These are phyloP conservation scores for Mythimna impura DNA, from an alignment of 2,888 invertebrate species.

Conservation along the genomic window DNA sequence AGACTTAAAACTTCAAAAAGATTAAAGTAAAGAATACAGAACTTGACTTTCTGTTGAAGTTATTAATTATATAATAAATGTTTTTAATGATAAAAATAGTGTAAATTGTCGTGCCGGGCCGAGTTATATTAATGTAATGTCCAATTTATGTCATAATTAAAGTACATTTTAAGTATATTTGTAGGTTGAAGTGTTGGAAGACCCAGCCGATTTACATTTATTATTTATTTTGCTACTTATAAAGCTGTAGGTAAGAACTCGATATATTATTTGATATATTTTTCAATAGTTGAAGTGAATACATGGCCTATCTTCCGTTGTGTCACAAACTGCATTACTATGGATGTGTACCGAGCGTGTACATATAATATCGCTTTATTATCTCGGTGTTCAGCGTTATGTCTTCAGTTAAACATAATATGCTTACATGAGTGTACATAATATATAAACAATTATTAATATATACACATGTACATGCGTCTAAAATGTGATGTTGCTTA, in stretches of 20 bases:
- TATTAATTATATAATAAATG: slow-evolving; percentile 1
- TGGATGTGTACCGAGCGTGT: slow-evolving; percentile 30
- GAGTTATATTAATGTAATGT: slow-evolving; percentile 35
- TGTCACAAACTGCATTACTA: slow-evolving; percentile 18
- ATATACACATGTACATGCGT: slow-evolving; percentile 53
- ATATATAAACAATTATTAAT: slow-evolving; percentile 40
- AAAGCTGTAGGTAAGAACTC: slow-evolving; percentile 31
- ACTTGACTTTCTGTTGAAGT: slow-evolving; percentile 23
- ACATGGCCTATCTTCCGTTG: slow-evolving; percentile 41
- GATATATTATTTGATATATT: slow-evolving; percentile 45
- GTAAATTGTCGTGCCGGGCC: slow-evolving; percentile 11
- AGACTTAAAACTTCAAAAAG: slow-evolving; percentile 23
- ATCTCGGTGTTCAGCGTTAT: slow-evolving; percentile 24
- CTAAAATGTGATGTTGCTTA: slow-evolving; percentile 59
- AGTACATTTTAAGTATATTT: slow-evolving; percentile 31
- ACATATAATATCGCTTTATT: slow-evolving; percentile 31
- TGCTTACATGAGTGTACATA: slow-evolving; percentile 48
- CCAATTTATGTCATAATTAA: slow-evolving; percentile 29
- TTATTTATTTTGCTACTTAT: slow-evolving; percentile 33
- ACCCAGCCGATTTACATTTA: slow-evolving; percentile 37
- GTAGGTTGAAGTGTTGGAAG: slow-evolving; percentile 33
- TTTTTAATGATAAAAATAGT: slow-evolving; percentile 16
- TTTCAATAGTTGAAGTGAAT: slow-evolving; percentile 25
- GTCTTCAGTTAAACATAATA: slow-evolving; percentile 37
- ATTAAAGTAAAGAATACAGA: slow-evolving; percentile 2